Evolutionary conservation across 2,888 invertebrate genomes (phyloP), one percentile per base, ranked within the genome.

Genomic region (Epinotia brunnichana): DNA sequence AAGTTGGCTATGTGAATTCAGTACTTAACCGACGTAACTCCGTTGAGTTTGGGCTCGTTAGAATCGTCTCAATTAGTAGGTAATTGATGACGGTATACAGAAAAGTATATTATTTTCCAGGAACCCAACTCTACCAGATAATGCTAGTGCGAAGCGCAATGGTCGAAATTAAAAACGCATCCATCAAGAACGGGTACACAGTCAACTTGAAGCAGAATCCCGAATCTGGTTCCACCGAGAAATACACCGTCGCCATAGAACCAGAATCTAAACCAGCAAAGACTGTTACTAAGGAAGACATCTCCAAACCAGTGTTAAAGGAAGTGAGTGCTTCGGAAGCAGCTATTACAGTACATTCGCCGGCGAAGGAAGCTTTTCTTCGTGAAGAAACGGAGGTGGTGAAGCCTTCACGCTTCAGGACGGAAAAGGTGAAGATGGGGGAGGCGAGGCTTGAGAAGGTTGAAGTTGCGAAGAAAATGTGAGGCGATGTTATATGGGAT

Each of bases 141-240:
- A 44, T 90, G n/a, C 74, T 90, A 48, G 86, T 89, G 0, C 79
- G 90, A 73, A 90, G 90, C 73, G 81, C 81, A 0, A 87, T 90
- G 71, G 89, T 90, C 0, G 85, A 88, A 74, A 80, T 90, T 3
- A 85, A 82, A 73, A 73, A 77, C 11, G 77, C 75, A 21, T 73
- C 75, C 57, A 77, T 83, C 74, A 77, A 79, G n/a, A 61, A 76
- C 5, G 75, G 80, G 2, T 73, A 73, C 73, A 63, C 62, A 11
- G 73, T 73, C 41, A 68, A 69, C 41, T 57, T 66, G 21, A 66
- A 41, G 62, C 61, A 56, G 13, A 70, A 19, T 13, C 19, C 56
- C 13, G 57, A 19, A 13, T 10, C 73, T 0, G 67, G 48, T 0
- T 48, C 68, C 11, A 67, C 29, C 15, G 73, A 73, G 7, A 73